Base-by-base conservation (phyloP, 1,140 invertebrate genomes). In the Zophobas morio region DNA sequence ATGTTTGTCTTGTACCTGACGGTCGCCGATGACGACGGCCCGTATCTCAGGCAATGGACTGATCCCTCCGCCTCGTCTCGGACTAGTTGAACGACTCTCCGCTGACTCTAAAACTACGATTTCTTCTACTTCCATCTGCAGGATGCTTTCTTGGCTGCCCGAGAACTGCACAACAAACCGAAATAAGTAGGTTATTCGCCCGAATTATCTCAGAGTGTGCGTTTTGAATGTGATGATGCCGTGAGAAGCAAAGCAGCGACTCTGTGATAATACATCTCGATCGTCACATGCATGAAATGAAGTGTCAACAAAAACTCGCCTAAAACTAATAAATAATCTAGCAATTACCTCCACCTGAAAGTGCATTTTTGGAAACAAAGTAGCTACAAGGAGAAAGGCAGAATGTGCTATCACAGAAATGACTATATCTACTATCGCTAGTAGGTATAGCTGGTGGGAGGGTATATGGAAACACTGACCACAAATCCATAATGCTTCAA, bases 401-500 rank as follows among this genome's bases (percentile, higher is more conserved):
- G 57, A 53, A 71, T 75, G 47, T 74, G 70, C 78, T 70, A 77
- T 77, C 63, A 72, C 75, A 80, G 77, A 80, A 78, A 42, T 76
- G 40, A 60, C 60, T 66, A 66, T 66, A 66, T 42, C 60, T 66
- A 66, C 60, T 66, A 66, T 66, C 60, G 1, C 70, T 72, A 72
- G 70, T 72, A 72, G 70, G 47, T 72, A 72, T 72, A 72, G 70
- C 51, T 72, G 70, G 39, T 72, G 32, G 70, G 35, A 57, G 54
- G 60, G 42, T 79, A 79, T 79, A 71, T 34, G 78, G 56, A 56
- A 74, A 79, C 84, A 89, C 92, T 92, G 85, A 94, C 93, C 88
- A 93, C 91, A 87, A 95, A 94, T 54, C 96, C 96, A 87, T 96
- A 98, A 82, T 96, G 95, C 85, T 96, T 94, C 8, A 98, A 89